phyloP scores from a whole-genome alignment of 1,140 invertebrate species.

The Trachymyrmex cornetzi region DNA sequence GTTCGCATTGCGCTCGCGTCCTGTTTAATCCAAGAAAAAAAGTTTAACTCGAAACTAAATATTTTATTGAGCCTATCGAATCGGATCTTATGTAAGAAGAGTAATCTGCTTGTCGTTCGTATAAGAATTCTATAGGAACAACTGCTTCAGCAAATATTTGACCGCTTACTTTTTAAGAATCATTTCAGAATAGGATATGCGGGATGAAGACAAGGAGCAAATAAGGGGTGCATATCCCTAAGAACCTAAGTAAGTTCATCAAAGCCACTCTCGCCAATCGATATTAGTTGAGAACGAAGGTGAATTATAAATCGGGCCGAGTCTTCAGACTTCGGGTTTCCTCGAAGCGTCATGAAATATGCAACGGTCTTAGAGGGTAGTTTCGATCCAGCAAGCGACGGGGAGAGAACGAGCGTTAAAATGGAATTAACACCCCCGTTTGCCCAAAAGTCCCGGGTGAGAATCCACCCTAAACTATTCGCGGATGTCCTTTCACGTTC shows the following conservation, averaged over 20 bases:
- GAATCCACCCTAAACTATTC: conserved; percentile 68
- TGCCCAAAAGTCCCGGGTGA: conserved; percentile 42
- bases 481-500: conserved; percentile 63
- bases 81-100: conserved; percentile 5
- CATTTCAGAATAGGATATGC: conserved; percentile 8
- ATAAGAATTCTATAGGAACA: conserved; percentile 15
- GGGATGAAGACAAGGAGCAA: conserved; percentile 35
- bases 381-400: conserved; percentile 70
- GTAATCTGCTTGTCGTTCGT: conserved; percentile 19
- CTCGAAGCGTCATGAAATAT: conserved; percentile 83
- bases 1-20: not conserved
- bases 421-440: conserved; percentile 84
- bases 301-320: conserved; percentile 83
- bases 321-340: conserved; percentile 77
- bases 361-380: conserved; percentile 84
- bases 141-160: conserved; percentile 52
- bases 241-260: conserved; percentile 63
- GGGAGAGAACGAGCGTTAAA: conserved; percentile 76
- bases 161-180: not conserved
- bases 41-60: conserved; percentile 57
- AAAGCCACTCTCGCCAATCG: conserved; percentile 77
- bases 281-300: conserved; percentile 71
- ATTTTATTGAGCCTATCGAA: not conserved
- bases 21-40: conserved; percentile 7
- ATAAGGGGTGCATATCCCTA: conserved; percentile 44